phyloP scores from a whole-genome alignment of 2,888 invertebrate genomes.

The Hydroisotoma schaefferi region DNA sequence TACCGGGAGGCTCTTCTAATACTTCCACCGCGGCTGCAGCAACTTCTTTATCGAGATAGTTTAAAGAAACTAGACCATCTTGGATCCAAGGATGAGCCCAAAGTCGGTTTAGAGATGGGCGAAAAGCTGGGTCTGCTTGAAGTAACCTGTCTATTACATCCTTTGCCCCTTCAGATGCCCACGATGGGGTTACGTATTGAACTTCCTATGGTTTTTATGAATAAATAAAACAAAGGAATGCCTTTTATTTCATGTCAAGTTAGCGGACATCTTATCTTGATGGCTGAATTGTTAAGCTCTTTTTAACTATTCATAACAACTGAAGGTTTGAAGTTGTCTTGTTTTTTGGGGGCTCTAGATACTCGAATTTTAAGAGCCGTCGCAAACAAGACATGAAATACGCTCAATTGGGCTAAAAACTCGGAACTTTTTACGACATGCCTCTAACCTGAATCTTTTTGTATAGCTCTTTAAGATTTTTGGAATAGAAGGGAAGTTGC shows the following conservation, averaged over 20 bases:
- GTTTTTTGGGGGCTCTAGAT: too few relatives aligned
- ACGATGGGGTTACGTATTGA: not conserved
- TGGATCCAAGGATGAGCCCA: slow-evolving; percentile 64
- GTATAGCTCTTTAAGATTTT: slow-evolving; percentile 66
- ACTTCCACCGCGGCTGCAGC: not conserved
- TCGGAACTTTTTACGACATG: too few relatives aligned
- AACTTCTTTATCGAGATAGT: slow-evolving; percentile 42
- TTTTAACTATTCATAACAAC: too few relatives aligned
- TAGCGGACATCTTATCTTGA: too few relatives aligned
- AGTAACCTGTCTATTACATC: slow-evolving; percentile 60
- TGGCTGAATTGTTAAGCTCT: too few relatives aligned
- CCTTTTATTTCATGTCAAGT: too few relatives aligned
- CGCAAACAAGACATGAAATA: too few relatives aligned
- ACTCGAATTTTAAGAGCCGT: too few relatives aligned
- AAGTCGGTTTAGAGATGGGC: slow-evolving; percentile 64
- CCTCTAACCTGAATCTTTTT: slow-evolving; percentile 64
- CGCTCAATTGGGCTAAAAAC: too few relatives aligned
- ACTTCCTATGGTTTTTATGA: not conserved
- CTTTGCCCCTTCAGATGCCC: not conserved
- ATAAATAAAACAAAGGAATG: not conserved
- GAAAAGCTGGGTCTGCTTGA: slow-evolving; percentile 64
- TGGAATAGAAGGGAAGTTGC: slow-evolving; percentile 73
- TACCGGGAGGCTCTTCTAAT: not conserved
- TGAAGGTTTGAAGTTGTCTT: too few relatives aligned
- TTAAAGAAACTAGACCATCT: too few relatives aligned